A percentile compares a stretch with the other conserved stretches of the same genome.
Evolutionary conservation across 2,888 invertebrate genomes (phyloP).

Genomic region (Drosophila subquinaria): DNA sequence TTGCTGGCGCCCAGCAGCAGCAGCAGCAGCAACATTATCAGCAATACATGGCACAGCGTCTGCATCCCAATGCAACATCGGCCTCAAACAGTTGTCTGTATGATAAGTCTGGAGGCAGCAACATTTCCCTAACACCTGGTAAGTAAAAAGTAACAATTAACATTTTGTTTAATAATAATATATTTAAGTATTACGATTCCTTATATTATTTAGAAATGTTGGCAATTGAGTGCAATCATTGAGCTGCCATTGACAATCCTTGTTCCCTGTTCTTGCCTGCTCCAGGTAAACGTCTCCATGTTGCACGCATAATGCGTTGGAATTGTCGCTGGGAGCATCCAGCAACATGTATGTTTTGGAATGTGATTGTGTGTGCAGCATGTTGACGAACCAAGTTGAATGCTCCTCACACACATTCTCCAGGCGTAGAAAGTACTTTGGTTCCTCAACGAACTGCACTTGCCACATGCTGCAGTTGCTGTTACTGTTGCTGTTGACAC

Average conservation of each 20-base stretch:
- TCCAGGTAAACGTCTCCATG: conserved; percentile 22
- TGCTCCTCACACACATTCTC: conserved; percentile 43
- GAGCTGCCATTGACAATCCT: conserved; percentile 60
- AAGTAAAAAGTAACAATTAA: conserved; percentile 39
- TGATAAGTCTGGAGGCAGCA: conserved; percentile 62
- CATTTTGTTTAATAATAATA: too few relatives aligned
- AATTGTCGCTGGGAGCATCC: conserved; percentile 4
- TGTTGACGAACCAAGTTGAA: conserved; percentile 41
- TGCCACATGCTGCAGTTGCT: conserved; percentile 63
- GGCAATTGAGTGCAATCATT: conserved; percentile 62
- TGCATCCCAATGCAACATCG: conserved; percentile 68
- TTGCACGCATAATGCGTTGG: conserved; percentile 37
- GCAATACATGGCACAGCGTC: conserved; percentile 72
- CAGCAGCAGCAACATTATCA: conserved; percentile 76
- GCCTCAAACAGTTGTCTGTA: conserved; percentile 61
- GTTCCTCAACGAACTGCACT: not conserved
- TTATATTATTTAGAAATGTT: not conserved
- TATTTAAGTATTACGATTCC: not conserved
- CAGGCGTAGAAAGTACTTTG: conserved; percentile 34
- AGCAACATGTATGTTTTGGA: conserved; percentile 20
- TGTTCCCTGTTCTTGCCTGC: not conserved
- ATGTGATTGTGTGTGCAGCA: conserved; percentile 2
- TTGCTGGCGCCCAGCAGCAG: conserved; percentile 66
- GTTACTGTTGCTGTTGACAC: conserved; percentile 55
- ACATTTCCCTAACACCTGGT: conserved; percentile 72